These are phyloP conservation scores for Erebia epiphron DNA, from an alignment of 2,888 invertebrate species.

Conservation along the genomic window DNA sequence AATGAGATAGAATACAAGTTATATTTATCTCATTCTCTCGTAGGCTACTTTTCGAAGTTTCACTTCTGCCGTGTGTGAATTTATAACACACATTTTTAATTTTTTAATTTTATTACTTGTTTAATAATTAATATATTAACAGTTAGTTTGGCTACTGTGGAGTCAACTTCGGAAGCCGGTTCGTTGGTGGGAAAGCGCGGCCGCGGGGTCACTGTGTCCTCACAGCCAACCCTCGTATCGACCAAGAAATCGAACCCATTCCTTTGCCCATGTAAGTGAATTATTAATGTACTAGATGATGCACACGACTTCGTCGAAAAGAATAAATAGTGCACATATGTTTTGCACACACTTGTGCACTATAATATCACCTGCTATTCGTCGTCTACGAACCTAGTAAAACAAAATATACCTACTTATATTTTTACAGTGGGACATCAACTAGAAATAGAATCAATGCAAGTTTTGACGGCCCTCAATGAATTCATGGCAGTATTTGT, in stretches of 20 bases:
- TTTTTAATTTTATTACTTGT: too few species aligned
- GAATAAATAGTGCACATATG: not conserved
- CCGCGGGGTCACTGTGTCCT: constrained; percentile 69
- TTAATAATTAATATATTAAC: not conserved
- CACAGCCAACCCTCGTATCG: constrained; percentile 46
- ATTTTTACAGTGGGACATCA: constrained; percentile 79
- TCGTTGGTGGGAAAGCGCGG: constrained; percentile 46
- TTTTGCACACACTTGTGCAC: too few species aligned
- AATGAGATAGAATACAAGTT: too few species aligned
- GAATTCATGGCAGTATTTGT: constrained; percentile 82
- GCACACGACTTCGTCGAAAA: too few species aligned
- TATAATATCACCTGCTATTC: too few species aligned
- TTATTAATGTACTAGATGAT: not conserved
- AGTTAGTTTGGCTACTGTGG: constrained; percentile 23
- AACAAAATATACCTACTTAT: not conserved
- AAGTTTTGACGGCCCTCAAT: constrained; percentile 85
- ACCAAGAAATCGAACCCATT: constrained; percentile 57
- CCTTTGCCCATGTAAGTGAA: constrained; percentile 60
- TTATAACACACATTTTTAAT: too few species aligned
- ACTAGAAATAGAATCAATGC: constrained; percentile 86
- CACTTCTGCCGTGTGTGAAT: too few species aligned
- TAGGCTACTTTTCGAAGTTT: too few species aligned
- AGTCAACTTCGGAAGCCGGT: constrained; percentile 23
- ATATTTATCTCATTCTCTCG: too few species aligned
- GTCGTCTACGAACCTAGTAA: too few species aligned